Percentiles rank a stretch among this genome's conserved stretches.
phyloP scores from a whole-genome alignment of 1,140 invertebrate genomes.

The Drosophila chauvacae region DNA sequence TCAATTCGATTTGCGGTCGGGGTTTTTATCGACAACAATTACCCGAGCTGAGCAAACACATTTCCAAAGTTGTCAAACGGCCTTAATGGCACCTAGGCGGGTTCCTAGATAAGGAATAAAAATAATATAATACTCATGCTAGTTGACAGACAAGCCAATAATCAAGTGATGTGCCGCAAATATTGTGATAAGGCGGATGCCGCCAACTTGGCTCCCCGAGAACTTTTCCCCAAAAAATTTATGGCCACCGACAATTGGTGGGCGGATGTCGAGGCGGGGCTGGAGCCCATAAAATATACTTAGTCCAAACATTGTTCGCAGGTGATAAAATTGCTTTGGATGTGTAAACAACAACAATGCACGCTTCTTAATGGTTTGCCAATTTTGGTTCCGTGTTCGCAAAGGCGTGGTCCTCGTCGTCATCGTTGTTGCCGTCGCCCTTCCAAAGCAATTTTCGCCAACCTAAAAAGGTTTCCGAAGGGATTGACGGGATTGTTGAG shows the following conservation, averaged over 20 bases:
- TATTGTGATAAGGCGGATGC: constrained; percentile 60
- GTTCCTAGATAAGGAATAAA: constrained; percentile 61
- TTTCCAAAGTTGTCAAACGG: constrained; percentile 67
- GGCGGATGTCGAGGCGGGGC: constrained; percentile 21
- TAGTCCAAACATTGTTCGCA: constrained; percentile 41
- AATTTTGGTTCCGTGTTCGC: constrained; percentile 42
- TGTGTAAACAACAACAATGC: constrained; percentile 51
- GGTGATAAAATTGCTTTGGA: constrained; percentile 55
- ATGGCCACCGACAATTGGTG: constrained; percentile 53
- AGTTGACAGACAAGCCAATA: constrained; percentile 57
- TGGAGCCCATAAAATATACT: constrained; percentile 52
- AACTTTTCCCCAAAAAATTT: constrained; percentile 51
- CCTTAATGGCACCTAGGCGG: constrained; percentile 53
- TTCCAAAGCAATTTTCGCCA: constrained; percentile 37
- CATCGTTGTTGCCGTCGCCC: background rate
- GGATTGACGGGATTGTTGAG: constrained; percentile 20
- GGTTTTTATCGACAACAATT: constrained; percentile 62
- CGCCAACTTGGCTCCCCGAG: constrained; percentile 8
- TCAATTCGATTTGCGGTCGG: background rate
- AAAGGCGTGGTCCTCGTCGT: constrained; percentile 34
- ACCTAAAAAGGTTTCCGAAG: constrained; percentile 28
- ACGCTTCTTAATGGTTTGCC: constrained; percentile 54
- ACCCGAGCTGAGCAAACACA: constrained; percentile 64
- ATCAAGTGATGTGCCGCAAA: constrained; percentile 56
- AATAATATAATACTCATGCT: constrained; percentile 53